phyloP scores from a whole-genome alignment of 2,797 vertebrate genomes.

The Pseudomugil gertrudae region DNA sequence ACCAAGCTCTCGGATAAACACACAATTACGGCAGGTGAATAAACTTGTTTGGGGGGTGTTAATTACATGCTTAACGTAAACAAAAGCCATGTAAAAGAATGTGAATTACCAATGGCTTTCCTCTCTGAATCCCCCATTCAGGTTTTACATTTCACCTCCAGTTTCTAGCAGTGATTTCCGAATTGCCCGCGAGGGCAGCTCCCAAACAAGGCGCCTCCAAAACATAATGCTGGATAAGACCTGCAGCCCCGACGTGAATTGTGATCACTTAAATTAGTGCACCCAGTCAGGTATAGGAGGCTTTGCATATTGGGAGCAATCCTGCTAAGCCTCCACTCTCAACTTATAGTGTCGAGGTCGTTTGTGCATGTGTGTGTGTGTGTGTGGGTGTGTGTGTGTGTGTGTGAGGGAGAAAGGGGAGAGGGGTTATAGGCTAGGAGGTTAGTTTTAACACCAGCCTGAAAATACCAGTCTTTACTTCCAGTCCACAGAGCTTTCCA shows the following conservation, averaged over 20 bases:
- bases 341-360: slow-evolving; percentile 57
- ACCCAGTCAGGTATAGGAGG: slow-evolving; percentile 63
- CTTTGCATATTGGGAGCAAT: slow-evolving; percentile 69
- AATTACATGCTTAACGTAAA: slow-evolving; percentile 88
- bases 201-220: slow-evolving; percentile 62
- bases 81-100: slow-evolving; percentile 86
- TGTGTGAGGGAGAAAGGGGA: background rate
- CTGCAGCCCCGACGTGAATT: slow-evolving; percentile 65
- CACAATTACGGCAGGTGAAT: slow-evolving; percentile 88
- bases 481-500: slow-evolving; percentile 87
- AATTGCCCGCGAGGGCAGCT: slow-evolving; percentile 73
- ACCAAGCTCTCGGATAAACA: slow-evolving; percentile 84
- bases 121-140: slow-evolving; percentile 74
- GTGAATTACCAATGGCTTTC: slow-evolving; percentile 78
- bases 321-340: slow-evolving; percentile 67
- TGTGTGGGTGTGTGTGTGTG: too few relatives aligned
- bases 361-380: slow-evolving; percentile 10
- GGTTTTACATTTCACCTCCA: slow-evolving; percentile 81
- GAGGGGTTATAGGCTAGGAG: slow-evolving; percentile 56
- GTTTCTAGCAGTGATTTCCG: slow-evolving; percentile 76
- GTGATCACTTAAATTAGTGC: slow-evolving; percentile 68
- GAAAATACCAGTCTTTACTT: slow-evolving; percentile 86
- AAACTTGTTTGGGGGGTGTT: slow-evolving; percentile 86
- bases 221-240: slow-evolving; percentile 68
- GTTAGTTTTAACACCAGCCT: slow-evolving; percentile 82